phyloP scores from a whole-genome alignment of 1,140 invertebrate species.

The Monochamus saltuarius region DNA sequence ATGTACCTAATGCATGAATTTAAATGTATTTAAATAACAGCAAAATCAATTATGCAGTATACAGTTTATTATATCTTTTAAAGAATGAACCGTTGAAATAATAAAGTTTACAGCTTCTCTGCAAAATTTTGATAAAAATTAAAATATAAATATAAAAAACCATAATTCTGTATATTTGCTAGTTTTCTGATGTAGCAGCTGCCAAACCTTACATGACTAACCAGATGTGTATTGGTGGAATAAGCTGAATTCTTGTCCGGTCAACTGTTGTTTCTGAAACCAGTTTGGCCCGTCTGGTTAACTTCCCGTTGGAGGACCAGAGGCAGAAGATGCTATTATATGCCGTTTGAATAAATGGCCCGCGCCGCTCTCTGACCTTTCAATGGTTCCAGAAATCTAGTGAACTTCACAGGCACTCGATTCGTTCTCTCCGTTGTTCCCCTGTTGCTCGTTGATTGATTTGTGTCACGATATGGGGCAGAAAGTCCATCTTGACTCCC shows the following conservation, averaged over 20 bases:
- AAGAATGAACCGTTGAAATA: too few species aligned
- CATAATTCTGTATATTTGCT: too few species aligned
- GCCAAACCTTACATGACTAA: slow-evolving; percentile 18
- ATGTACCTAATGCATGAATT: too few species aligned
- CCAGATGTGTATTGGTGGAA: slow-evolving; percentile 13
- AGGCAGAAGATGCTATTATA: not conserved
- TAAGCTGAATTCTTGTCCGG: slow-evolving; percentile 24
- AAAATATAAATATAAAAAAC: too few species aligned
- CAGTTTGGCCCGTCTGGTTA: slow-evolving; percentile 26
- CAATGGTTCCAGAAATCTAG: too few species aligned
- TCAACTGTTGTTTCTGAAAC: slow-evolving; percentile 22
- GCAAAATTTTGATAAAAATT: too few species aligned
- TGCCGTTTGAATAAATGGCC: not conserved
- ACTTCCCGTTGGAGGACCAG: slow-evolving; percentile 18
- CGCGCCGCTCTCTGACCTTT: too few species aligned
- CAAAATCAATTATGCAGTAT: too few species aligned
- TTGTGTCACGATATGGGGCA: slow-evolving; percentile 1
- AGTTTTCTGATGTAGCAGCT: too few species aligned
- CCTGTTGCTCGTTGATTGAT: slow-evolving; percentile 8
- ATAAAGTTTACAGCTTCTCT: too few species aligned
- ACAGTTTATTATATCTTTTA: too few species aligned
- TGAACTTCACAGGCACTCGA: not conserved
- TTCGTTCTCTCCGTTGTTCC: not conserved
- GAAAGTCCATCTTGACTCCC: slow-evolving; percentile 3
- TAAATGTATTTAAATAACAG: too few species aligned